Evolutionary conservation across 2,888 invertebrate species (phyloP).

Genomic region (Agrotis segetum): DNA sequence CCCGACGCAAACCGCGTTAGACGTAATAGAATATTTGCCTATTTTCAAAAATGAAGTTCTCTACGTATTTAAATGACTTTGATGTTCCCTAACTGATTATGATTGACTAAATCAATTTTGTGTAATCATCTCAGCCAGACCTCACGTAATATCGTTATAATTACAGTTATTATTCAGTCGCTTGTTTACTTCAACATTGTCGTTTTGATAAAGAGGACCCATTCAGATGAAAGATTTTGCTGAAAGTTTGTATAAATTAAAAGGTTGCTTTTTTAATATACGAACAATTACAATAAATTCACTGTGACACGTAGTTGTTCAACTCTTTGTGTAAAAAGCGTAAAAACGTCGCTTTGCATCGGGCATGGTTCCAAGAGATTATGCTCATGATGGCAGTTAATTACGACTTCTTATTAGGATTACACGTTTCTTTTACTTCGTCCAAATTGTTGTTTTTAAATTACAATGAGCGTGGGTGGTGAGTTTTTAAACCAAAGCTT

Average conservation of each 20-base stretch:
- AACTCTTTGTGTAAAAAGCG: constrained; percentile 66
- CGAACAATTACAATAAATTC: constrained; percentile 66
- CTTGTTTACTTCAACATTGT: constrained; percentile 19
- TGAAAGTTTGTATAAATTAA: constrained; percentile 25
- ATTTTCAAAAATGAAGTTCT: constrained; percentile 26
- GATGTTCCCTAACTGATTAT: constrained; percentile 53
- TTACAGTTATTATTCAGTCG: constrained; percentile 54
- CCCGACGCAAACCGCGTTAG: constrained; percentile 27
- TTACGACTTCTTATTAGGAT: constrained; percentile 65
- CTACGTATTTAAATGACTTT: constrained; percentile 30
- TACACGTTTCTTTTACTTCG: constrained; percentile 41
- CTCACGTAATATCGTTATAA: constrained; percentile 66
- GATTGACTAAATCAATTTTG: constrained; percentile 60
- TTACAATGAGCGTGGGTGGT: constrained; percentile 38
- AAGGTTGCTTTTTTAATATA: constrained; percentile 56
- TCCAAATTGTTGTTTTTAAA: constrained; percentile 35
- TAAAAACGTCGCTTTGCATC: constrained; percentile 61
- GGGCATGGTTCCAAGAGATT: constrained; percentile 71
- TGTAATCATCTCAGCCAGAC: constrained; percentile 44
- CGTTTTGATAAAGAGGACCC: background rate
- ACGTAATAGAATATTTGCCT: constrained; percentile 28
- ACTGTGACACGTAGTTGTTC: constrained; percentile 62
- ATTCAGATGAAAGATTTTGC: constrained; percentile 21
- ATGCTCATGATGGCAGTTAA: constrained; percentile 58
- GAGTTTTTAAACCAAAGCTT: constrained; percentile 36